These are phyloP conservation scores for Chromobotia macracanthus DNA, from an alignment of 2,797 vertebrate species.

Conservation along the genomic window DNA sequence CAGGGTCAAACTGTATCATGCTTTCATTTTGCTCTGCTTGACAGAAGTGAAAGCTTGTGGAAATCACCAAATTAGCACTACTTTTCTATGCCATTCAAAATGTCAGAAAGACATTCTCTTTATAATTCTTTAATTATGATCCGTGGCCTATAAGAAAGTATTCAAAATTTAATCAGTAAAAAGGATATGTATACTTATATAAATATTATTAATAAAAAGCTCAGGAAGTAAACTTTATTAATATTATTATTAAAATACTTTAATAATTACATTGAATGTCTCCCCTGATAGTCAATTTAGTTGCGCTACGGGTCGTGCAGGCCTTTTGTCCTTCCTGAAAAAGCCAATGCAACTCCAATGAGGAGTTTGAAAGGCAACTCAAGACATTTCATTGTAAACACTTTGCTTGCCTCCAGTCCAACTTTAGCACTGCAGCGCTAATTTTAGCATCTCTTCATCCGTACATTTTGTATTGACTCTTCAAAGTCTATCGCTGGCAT, in stretches of 20 bases:
- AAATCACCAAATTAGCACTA: not conserved
- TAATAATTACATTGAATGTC: no score
- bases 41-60: constrained; percentile 1
- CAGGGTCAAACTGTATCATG: not conserved
- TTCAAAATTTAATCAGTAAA: not conserved
- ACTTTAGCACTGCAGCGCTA: not conserved
- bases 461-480: constrained; percentile 12
- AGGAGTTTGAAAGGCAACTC: constrained; percentile 6
- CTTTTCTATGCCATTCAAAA: not conserved
- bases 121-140: not conserved
- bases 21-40: constrained; percentile 15
- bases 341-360: not conserved
- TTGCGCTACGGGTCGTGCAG: no score
- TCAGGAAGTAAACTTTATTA: not conserved
- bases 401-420: not conserved
- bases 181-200: not conserved
- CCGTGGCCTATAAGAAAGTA: constrained; percentile 9
- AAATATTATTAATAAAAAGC: not conserved
- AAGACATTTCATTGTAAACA: constrained; percentile 4
- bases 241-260: no score
- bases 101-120: not conserved
- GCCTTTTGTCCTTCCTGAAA: not conserved
- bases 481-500: constrained; percentile 24
- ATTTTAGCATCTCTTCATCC: constrained; percentile 22
- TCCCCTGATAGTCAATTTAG: no score